Evolutionary conservation across 2,113 vertebrate genomes (phyloP).

Genomic region (Passer montanus): DNA sequence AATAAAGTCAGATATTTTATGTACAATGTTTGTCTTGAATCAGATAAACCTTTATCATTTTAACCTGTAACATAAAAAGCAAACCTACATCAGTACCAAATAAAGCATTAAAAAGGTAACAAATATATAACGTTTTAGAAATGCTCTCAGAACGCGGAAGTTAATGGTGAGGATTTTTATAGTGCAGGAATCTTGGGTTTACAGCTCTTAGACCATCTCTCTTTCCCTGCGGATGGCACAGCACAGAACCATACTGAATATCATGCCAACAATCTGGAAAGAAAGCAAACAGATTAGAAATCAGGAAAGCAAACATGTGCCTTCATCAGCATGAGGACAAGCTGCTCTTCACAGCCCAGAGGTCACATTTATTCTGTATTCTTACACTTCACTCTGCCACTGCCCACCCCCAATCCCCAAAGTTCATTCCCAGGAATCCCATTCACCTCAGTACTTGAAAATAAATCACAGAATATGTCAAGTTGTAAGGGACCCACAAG

Average conservation of each 20-base stretch:
- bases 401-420: not conserved
- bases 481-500: not conserved
- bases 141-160: constrained; percentile 63
- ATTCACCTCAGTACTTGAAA: not conserved
- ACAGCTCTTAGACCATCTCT: constrained; percentile 85
- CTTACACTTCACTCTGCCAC: not conserved
- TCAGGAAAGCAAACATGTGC: not conserved
- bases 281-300: not conserved
- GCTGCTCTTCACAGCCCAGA: not conserved
- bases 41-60: constrained; percentile 75
- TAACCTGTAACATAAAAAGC: constrained; percentile 71
- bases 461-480: not conserved
- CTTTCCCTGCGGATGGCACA: constrained; percentile 90
- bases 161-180: constrained; percentile 66
- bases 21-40: constrained; percentile 73
- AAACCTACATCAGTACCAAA: constrained; percentile 70
- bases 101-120: constrained; percentile 75
- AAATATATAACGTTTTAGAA: constrained; percentile 77
- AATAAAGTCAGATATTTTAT: constrained; percentile 73
- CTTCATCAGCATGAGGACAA: not conserved
- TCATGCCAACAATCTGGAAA: constrained; percentile 91
- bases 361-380: not conserved
- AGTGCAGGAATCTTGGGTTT: constrained; percentile 19
- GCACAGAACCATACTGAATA: constrained; percentile 94
- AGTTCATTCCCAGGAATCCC: not conserved